Evolutionary conservation across 2,888 invertebrate species (phyloP).

Genomic region (Pollenia labialis): DNA sequence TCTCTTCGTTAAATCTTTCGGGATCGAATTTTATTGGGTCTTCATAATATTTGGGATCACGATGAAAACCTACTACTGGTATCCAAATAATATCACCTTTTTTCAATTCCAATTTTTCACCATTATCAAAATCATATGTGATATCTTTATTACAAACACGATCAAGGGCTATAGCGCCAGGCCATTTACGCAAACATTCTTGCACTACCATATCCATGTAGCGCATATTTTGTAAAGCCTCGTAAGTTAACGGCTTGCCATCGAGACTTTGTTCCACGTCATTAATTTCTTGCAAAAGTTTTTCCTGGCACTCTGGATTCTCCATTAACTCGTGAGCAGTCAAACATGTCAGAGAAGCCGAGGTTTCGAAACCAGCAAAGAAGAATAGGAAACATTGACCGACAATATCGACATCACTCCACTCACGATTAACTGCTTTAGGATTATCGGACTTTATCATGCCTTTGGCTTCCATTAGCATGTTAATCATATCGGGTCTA

Average conservation of each 20-base stretch:
- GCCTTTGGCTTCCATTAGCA: slow-evolving; percentile 85
- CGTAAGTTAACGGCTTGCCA: slow-evolving; percentile 85
- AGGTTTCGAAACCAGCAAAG: slow-evolving; percentile 86
- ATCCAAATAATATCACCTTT: slow-evolving; percentile 80
- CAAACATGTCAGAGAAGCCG: slow-evolving; percentile 84
- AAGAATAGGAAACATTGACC: slow-evolving; percentile 86
- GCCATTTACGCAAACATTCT: slow-evolving; percentile 85
- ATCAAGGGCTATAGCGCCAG: slow-evolving; percentile 84
- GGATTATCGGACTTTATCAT: slow-evolving; percentile 80
- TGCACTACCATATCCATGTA: slow-evolving; percentile 86
- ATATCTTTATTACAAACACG: slow-evolving; percentile 86
- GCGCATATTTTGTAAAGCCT: slow-evolving; percentile 86
- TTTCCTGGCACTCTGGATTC: slow-evolving; percentile 86
- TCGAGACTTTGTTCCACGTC: slow-evolving; percentile 83
- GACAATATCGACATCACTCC: slow-evolving; percentile 85
- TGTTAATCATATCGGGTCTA: slow-evolving; percentile 86
- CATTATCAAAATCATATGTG: slow-evolving; percentile 79
- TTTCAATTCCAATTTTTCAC: slow-evolving; percentile 79
- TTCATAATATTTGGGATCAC: slow-evolving; percentile 85
- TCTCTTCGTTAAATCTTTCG: slow-evolving; percentile 86
- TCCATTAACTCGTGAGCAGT: slow-evolving; percentile 86
- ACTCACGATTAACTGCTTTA: slow-evolving; percentile 75
- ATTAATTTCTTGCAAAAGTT: slow-evolving; percentile 85
- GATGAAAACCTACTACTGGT: slow-evolving; percentile 85
- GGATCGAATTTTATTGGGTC: slow-evolving; percentile 86